These are phyloP conservation scores for Baronia brevicornis DNA, from an alignment of 2,888 invertebrate species.

Conservation along the genomic window DNA sequence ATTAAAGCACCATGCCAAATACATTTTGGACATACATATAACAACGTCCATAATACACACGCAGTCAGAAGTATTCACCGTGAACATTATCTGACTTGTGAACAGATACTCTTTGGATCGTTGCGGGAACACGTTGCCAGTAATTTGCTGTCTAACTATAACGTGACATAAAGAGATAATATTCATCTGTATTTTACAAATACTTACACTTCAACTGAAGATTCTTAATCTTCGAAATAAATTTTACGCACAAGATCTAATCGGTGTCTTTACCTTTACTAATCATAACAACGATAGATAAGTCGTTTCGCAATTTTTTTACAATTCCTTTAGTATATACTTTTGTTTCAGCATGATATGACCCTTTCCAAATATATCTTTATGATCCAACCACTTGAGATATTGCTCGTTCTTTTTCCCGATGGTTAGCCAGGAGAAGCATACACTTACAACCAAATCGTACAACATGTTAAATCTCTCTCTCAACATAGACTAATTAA, in stretches of 20 bases:
- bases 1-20: conserved; percentile 64
- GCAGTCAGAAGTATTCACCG: conserved; percentile 24
- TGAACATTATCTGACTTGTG: conserved; percentile 24
- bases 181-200: conserved; percentile 66
- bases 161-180: conserved; percentile 39
- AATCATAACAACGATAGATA: conserved; percentile 58
- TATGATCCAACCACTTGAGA: conserved; percentile 48
- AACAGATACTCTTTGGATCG: conserved; percentile 14
- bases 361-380: conserved; percentile 52
- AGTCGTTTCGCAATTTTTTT: conserved; percentile 49
- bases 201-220: conserved; percentile 58
- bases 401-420: conserved; percentile 53
- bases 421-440: conserved; percentile 34
- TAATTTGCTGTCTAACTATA: conserved; percentile 42
- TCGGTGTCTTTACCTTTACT: conserved; percentile 54
- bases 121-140: conserved; percentile 8
- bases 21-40: conserved; percentile 46
- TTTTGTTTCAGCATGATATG: conserved; percentile 70
- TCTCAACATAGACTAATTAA: conserved; percentile 28
- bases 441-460: conserved; percentile 21
- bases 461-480: conserved; percentile 21
- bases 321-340: conserved; percentile 53
- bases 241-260: conserved; percentile 52
- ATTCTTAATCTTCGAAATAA: conserved; percentile 66
- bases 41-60: conserved; percentile 27